Evolutionary conservation across 1,140 invertebrate genomes (phyloP).

Genomic region (Drosophila hydei): DNA sequence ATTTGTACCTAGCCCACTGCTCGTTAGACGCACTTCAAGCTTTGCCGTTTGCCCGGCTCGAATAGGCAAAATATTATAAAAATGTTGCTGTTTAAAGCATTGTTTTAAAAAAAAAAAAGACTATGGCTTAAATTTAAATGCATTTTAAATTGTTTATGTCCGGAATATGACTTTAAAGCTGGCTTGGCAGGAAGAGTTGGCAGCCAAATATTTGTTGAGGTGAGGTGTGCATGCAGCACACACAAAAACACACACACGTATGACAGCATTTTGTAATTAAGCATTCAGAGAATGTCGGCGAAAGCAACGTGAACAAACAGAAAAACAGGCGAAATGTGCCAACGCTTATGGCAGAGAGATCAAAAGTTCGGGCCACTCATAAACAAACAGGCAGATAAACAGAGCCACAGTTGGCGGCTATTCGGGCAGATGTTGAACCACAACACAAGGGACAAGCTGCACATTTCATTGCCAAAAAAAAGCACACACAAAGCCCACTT

Average conservation of each 20-base stretch:
- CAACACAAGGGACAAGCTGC: constrained; percentile 34
- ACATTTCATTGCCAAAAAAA: constrained; percentile 48
- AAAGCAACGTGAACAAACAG: constrained; percentile 34
- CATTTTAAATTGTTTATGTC: neutral
- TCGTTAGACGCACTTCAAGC: constrained; percentile 19
- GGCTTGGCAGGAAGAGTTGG: neutral
- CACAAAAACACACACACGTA: constrained; percentile 39
- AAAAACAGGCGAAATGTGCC: constrained; percentile 3
- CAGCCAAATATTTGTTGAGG: constrained; percentile 37
- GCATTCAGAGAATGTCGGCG: constrained; percentile 65
- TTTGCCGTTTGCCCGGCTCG: too few relatives aligned
- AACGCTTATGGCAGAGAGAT: constrained; percentile 1
- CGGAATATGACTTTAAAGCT: constrained; percentile 18
- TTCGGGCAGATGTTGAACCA: constrained; percentile 42
- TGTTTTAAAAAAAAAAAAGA: neutral
- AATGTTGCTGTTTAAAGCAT: neutral
- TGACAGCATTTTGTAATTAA: constrained; percentile 69
- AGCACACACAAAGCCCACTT: constrained; percentile 15
- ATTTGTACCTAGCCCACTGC: constrained; percentile 12
- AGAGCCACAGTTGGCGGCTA: constrained; percentile 47
- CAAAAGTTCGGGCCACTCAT: constrained; percentile 6
- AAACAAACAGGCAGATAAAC: constrained; percentile 43
- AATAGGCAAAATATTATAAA: neutral
- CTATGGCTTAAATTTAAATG: neutral
- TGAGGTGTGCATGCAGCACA: constrained; percentile 14